Percentiles rank a stretch among this genome's conserved stretches.
Conservation (phyloP, 2,113 vertebrate species). For the Otis tarda region DNA sequence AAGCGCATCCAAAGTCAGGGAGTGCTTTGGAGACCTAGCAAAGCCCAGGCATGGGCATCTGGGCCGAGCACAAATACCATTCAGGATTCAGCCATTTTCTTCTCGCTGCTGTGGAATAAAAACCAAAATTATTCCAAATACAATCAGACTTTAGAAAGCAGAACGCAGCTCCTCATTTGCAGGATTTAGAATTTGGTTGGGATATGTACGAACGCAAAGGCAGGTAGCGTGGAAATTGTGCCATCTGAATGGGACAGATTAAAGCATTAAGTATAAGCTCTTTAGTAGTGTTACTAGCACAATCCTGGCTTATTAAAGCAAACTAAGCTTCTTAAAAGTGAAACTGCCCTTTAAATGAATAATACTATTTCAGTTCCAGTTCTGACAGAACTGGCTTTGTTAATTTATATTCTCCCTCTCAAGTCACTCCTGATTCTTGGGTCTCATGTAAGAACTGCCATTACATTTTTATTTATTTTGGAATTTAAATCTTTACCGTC, state of each 20-base stretch:
- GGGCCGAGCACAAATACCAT: neutral
- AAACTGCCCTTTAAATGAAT: slow-evolving; percentile 35
- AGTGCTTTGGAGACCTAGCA: neutral
- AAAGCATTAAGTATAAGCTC: slow-evolving; percentile 57
- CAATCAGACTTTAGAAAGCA: neutral
- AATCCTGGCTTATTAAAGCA: slow-evolving; percentile 40
- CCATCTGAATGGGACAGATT: slow-evolving; percentile 46
- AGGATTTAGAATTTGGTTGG: slow-evolving; percentile 8
- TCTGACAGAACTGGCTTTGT: slow-evolving; percentile 30
- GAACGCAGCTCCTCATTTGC: neutral
- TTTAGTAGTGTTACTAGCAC: slow-evolving; percentile 25
- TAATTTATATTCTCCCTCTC: neutral
- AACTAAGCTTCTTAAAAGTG: slow-evolving; percentile 56
- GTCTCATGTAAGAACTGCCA: neutral
- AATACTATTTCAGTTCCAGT: neutral
- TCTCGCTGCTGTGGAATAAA: neutral
- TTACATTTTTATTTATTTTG: neutral
- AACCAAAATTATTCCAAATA: neutral
- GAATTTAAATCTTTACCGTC: neutral
- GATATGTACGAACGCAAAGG: neutral
- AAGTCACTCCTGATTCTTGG: neutral
- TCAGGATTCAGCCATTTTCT: neutral
- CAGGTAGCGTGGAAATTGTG: slow-evolving; percentile 6
- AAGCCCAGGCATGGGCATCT: neutral
- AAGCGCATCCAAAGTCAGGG: rapidly evolving